These are phyloP conservation scores for Boulengeromyrus knoepffleri DNA, from an alignment of 2,113 vertebrate genomes.

Conservation along the genomic window DNA sequence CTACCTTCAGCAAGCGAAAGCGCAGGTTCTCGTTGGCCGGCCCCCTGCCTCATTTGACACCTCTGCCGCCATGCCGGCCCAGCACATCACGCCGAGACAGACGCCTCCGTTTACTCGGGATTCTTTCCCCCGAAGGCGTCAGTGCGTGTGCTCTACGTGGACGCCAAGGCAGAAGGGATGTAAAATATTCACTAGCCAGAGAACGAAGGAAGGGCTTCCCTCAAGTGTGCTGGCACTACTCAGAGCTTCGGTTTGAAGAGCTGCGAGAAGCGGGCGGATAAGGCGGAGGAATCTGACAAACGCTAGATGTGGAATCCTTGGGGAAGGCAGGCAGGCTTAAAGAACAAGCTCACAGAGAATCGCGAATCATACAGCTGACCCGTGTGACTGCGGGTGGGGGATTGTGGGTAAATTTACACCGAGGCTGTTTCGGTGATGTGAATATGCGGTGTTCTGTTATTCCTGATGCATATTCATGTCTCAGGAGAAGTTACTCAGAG, in stretches of 20 bases:
- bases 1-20: constrained; percentile 37
- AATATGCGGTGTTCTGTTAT: background rate
- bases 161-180: constrained; percentile 37
- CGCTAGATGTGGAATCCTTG: background rate
- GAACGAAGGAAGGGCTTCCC: constrained; percentile 49
- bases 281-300: constrained; percentile 17
- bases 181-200: constrained; percentile 59
- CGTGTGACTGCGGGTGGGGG: background rate
- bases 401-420: constrained; percentile 8
- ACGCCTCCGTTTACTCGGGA: constrained; percentile 31
- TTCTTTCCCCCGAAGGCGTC: constrained; percentile 42
- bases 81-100: background rate
- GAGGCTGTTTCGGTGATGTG: background rate
- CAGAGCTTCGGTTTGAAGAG: constrained; percentile 46
- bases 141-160: constrained; percentile 32
- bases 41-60: constrained; percentile 14
- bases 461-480: background rate
- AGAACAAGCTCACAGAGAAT: background rate
- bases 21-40: constrained; percentile 36
- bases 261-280: background rate
- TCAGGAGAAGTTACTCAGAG: background rate
- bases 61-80: background rate
- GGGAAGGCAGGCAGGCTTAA: background rate
- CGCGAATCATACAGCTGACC: background rate
- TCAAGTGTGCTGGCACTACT: constrained; percentile 52